phyloP scores from a whole-genome alignment of 2,113 vertebrate genomes.

The Chaetops frenatus region DNA sequence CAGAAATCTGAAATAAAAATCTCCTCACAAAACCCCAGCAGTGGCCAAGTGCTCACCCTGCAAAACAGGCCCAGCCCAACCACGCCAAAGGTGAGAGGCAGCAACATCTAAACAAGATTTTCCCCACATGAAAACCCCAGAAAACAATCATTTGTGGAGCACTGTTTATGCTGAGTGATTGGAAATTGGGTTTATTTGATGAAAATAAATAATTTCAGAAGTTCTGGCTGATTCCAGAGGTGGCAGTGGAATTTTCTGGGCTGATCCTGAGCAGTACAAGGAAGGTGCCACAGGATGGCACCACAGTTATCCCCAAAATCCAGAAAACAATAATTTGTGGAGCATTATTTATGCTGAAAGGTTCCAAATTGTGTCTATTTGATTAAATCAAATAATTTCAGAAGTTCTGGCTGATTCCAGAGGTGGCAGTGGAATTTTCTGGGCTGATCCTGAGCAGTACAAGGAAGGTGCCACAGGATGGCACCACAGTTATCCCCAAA shows the following conservation, averaged over 20 bases:
- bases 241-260: too few species aligned
- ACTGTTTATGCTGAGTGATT: background rate
- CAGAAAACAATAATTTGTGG: background rate
- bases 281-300: constrained; percentile 51
- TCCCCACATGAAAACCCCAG: background rate
- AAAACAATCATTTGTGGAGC: background rate
- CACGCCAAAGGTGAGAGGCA: background rate
- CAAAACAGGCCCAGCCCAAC: too few species aligned
- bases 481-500: constrained; percentile 25
- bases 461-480: constrained; percentile 37
- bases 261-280: background rate
- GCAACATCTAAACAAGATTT: background rate
- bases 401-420: too few species aligned
- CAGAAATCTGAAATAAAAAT: background rate
- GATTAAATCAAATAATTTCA: background rate
- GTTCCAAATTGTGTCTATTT: background rate
- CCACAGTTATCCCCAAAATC: background rate
- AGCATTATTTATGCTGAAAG: background rate
- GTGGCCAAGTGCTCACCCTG: background rate
- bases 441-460: background rate
- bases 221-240: too few species aligned
- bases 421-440: too few species aligned
- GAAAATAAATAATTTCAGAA: background rate
- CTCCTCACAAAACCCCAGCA: background rate
- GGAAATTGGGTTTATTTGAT: background rate